Base-by-base conservation (phyloP, 2,113 vertebrate genomes). In the Platycercus adscitus region DNA sequence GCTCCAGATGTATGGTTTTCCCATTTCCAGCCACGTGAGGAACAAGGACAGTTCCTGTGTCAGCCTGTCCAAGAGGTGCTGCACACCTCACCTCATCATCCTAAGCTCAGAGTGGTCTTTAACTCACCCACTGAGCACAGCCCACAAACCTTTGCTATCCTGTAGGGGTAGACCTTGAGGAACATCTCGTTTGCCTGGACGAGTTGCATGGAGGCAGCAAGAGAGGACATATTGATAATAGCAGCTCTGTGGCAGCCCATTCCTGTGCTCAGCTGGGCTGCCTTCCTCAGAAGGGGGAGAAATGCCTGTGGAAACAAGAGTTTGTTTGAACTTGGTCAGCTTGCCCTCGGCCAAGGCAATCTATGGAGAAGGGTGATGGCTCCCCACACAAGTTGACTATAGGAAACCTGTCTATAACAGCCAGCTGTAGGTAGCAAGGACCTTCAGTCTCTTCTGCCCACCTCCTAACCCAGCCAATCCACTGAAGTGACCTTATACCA, bases 171-270 rank as follows among this genome's bases (percentile, higher is more conserved):
- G 15, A 89, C 60, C 55, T 94, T 72, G 43, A 95, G 84, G 81
- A 91, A 95, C 84, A 95, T 71, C 37, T 70, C 37, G 1, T 97
- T 97, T 1, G 97, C 98, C 93, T 97, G 97, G 94, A 97, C 96
- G 1, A 98, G 98, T 93, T 98, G 95, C 91, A 98, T 96, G 70
- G 98, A 98, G 58, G 98, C 98, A 83, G 98, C 93, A 2, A 97
- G 68, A 18, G 98, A 98, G 52, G 97, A 96, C 91, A 99, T 81
- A 37, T 98, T 98, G 71, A 98, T 97, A 44, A 98, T 98, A 7
- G 98, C 97, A 47, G 98, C 98, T 50, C 97, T 95, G 26, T 98
- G 98, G 70, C 98, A 98, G 65, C 97, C 96, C 98, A 98, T 98
- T 1, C 97, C 96, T 4, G 96, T 92, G 65, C 81, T 95, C 88